Evolutionary conservation across 1,140 invertebrate genomes (phyloP).

Genomic region (Pseudomyrmex cubaensis): DNA sequence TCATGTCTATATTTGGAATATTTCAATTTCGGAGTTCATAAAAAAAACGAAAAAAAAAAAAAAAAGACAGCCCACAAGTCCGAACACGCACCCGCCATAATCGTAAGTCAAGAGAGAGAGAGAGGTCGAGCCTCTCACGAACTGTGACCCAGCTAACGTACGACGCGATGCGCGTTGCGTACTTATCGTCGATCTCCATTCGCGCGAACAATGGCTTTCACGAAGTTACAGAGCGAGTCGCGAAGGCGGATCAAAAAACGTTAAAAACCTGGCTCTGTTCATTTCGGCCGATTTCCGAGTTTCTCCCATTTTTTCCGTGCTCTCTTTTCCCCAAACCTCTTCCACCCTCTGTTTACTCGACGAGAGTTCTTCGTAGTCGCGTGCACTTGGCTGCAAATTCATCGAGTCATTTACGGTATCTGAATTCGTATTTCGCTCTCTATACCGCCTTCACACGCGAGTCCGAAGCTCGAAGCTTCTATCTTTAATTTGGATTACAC

Average conservation of each 20-base stretch:
- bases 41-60: not conserved
- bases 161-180: conserved; percentile 23
- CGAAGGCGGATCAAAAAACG: conserved; percentile 31
- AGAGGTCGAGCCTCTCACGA: conserved; percentile 28
- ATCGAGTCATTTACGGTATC: conserved; percentile 37
- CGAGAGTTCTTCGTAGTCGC: conserved; percentile 42
- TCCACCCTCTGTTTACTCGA: conserved; percentile 9
- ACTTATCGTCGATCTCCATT: conserved; percentile 44
- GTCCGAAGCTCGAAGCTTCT: not conserved
- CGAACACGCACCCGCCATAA: conserved; percentile 13
- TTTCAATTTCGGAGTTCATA: no score
- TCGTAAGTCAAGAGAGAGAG: conserved; percentile 17
- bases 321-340: not conserved
- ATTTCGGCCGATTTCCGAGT: conserved; percentile 18
- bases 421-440: conserved; percentile 19
- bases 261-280: conserved; percentile 30
- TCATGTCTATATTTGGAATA: not conserved
- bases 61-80: conserved; percentile 4
- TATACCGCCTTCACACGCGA: conserved; percentile 2
- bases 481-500: conserved; percentile 12
- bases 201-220: conserved; percentile 50
- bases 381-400: conserved; percentile 38
- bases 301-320: conserved; percentile 12
- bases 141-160: conserved; percentile 28
- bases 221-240: conserved; percentile 33